Base-by-base conservation (phyloP, 2,888 invertebrate genomes). In the Lochmaea capreae region DNA sequence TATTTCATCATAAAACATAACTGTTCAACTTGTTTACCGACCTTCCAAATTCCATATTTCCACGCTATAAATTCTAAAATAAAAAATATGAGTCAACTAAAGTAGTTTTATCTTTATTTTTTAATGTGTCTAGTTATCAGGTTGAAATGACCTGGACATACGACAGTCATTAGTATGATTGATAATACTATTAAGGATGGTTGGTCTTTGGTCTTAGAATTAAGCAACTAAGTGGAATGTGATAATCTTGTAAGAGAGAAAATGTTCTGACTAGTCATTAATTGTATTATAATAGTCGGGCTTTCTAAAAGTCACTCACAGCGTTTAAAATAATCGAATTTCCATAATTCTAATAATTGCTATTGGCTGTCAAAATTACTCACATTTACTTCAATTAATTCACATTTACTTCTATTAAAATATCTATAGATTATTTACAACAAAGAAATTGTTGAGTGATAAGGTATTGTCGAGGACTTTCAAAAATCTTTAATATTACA, bases 131-230 rank as follows among this genome's bases (percentile, higher is more conserved):
- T 70, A 39, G 54, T 57, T 63, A 43, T 70, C 57, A 52, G 54
- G 52, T 54, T 22, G 33, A 65, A 49, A 63, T 59, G 42, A 69
- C 54, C 58, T 63, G 57, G 63, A 70, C 70, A 71, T 57, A 71
- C 43, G 57, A 71, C 26, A 43, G 46, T 65, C 65, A 71, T 71
- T 71, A 65, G 65, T 54, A 71, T 70, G 62, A 58, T 65, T 46
- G 71, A 71, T 71, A 65, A 65, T 71, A 71, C 65, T 65, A 62
- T 68, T 71, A 65, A 39, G 39, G 16, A 67, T 71, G 54, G 58
- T n/a, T 58, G 43, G 43, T 46, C 58, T 71, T 43, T 65, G 65
- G 39, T 42, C 26, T 65, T 65, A 65, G 57, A 65, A 71, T 71
- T 58, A 65, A 71, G 71, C 59, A 71, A 71, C 58, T 70, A 18